Conservation (phyloP, 2,797 vertebrate genomes). For the Cheirogaleus major region DNA sequence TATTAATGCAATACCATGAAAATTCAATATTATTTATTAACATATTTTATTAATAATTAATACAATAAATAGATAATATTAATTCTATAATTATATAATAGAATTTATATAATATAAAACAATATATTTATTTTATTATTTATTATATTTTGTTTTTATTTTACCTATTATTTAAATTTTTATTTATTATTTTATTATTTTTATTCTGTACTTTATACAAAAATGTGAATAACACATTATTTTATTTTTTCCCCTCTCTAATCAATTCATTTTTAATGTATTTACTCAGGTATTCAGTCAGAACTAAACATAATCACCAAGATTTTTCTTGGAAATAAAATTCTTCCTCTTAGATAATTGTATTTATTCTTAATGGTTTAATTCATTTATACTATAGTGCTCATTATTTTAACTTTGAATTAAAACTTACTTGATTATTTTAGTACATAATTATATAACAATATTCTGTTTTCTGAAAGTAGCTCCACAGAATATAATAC, state of each 20-base stretch:
- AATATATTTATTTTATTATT: not conserved
- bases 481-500: not conserved
- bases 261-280: not conserved
- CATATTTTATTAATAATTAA: not conserved
- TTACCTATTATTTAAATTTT: not conserved
- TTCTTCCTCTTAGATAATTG: not conserved
- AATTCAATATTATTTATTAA: not conserved
- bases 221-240: not conserved
- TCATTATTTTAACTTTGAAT: slow-evolving; percentile 41
- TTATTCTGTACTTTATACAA: not conserved
- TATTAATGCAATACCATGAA: not conserved
- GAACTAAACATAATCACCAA: not conserved
- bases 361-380: not conserved
- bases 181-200: not conserved
- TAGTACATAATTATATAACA: not conserved
- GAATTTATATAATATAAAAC: not conserved
- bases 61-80: not conserved
- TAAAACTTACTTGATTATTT: slow-evolving; percentile 31
- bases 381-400: not conserved
- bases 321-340: not conserved
- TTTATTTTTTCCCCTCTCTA: not conserved
- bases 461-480: slow-evolving; percentile 7
- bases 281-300: not conserved
- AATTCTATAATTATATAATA: too few species aligned
- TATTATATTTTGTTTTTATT: not conserved